Evolutionary conservation across 2,888 invertebrate species (phyloP).

Genomic region (Habrosyne pyritoides): DNA sequence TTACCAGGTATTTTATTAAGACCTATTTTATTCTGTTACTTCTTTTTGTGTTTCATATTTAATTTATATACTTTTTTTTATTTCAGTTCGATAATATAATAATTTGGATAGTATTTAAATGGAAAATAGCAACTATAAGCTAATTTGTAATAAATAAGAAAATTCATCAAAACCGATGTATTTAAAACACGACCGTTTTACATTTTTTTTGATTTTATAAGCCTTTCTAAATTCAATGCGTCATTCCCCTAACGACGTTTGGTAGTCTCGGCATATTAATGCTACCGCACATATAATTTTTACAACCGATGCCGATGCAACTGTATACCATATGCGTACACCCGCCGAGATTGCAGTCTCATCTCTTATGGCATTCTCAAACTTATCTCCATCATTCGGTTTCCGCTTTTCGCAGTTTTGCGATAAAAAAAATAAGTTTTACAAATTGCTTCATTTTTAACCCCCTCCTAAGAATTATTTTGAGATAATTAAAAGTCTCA

Average conservation of each 20-base stretch:
- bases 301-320: constrained; percentile 52
- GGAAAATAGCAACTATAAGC: too few relatives aligned
- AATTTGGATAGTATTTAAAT: too few relatives aligned
- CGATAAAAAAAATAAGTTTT: constrained; percentile 44
- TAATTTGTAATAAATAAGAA: too few relatives aligned
- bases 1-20: background rate
- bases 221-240: constrained; percentile 17
- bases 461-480: constrained; percentile 34
- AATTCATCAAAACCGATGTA: background rate
- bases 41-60: background rate
- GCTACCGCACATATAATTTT: constrained; percentile 42
- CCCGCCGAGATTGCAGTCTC: constrained; percentile 56
- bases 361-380: constrained; percentile 43
- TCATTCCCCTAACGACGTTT: constrained; percentile 32
- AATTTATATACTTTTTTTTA: background rate
- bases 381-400: constrained; percentile 53
- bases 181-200: background rate
- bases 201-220: constrained; percentile 4
- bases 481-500: constrained; percentile 48
- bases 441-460: constrained; percentile 51
- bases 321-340: constrained; percentile 63
- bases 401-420: constrained; percentile 28
- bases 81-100: background rate
- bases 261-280: constrained; percentile 33
- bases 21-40: background rate